Evolutionary conservation across 1,140 invertebrate genomes (phyloP).

Genomic region (Drosophila orena): DNA sequence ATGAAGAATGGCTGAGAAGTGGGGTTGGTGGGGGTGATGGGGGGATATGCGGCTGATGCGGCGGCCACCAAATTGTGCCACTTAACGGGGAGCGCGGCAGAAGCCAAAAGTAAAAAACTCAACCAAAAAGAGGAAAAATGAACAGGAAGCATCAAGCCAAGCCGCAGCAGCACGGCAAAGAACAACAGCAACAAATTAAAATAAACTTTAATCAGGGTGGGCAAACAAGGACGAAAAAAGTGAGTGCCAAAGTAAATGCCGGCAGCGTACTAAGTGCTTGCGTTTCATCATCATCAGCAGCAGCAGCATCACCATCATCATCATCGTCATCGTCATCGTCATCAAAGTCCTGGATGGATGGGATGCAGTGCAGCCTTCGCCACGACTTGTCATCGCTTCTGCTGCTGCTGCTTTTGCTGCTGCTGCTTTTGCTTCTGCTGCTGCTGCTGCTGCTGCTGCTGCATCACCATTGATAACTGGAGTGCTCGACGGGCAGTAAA

Average conservation of each 20-base stretch:
- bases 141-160: constrained; percentile 11
- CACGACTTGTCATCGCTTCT: constrained; percentile 36
- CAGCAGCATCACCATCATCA: not conserved
- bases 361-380: not conserved
- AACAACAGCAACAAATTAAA: constrained; percentile 76
- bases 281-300: constrained; percentile 69
- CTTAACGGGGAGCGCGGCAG: constrained; percentile 50
- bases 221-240: constrained; percentile 53
- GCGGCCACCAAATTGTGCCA: constrained; percentile 68
- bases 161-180: constrained; percentile 36
- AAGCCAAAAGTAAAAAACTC: constrained; percentile 23
- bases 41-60: not conserved
- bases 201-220: constrained; percentile 75
- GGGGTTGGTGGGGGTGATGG: not conserved
- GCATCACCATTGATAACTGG: constrained; percentile 60
- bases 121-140: not conserved
- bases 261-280: constrained; percentile 68
- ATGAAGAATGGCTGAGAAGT: constrained; percentile 55
- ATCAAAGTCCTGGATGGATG: constrained; percentile 9
- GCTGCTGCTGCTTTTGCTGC: constrained; percentile 18
- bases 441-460: constrained; percentile 10
- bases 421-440: not conserved
- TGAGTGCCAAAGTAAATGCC: constrained; percentile 72
- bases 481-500: constrained; percentile 76
- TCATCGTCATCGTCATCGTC: not conserved